Evolutionary conservation across 2,113 vertebrate genomes (phyloP), one percentile per base, ranked within the genome.

Genomic region (Melanocharis versteri): DNA sequence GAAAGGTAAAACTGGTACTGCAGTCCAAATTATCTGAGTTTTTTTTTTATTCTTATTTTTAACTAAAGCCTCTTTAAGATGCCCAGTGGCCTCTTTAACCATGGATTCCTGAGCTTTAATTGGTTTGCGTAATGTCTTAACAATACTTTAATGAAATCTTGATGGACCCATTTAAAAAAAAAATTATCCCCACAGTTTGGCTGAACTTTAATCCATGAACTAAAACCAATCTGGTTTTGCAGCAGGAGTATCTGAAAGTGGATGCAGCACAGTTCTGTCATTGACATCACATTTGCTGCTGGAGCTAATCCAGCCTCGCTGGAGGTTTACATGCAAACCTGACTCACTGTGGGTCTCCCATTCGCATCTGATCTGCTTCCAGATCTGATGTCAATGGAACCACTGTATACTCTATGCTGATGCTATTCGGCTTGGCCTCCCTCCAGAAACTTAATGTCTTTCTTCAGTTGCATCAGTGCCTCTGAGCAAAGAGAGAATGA

Each of bases 281-380:
- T 65, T 95, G 95, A 83, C 66, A 82, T 50, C 88, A 61, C 56
- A 58, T 86, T 87, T 92, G 83, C 58, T 92, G 81, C 85, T 98
- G 96, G 96, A 98, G 68, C 60, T 81, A 22, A 31, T 78, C 89
- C 96, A 97, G 93, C 24, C 70, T 80, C 90, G 40, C 88, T 88
- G 80, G 94, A 95, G 82, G 91, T 93, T 94, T 96, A 80, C 79
- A 88, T 89, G 90, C 93, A 97, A 98, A 97, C 71, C 72, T 94
- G 94, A 95, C 84, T 97, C 95, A 95, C 45, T 72, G 33, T 96
- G 83, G 82, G 70, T 95, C 97, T 95, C 94, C 85, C 90, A 83
- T 89, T 92, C 87, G 88, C 86, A 97, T 97, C 85, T 97, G 94
- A 97, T 97, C 86, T 96, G 53, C 83, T 97, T 96, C 93, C 83